phyloP scores from a whole-genome alignment of 2,888 invertebrate species.

The Drosophila kuntzei region DNA sequence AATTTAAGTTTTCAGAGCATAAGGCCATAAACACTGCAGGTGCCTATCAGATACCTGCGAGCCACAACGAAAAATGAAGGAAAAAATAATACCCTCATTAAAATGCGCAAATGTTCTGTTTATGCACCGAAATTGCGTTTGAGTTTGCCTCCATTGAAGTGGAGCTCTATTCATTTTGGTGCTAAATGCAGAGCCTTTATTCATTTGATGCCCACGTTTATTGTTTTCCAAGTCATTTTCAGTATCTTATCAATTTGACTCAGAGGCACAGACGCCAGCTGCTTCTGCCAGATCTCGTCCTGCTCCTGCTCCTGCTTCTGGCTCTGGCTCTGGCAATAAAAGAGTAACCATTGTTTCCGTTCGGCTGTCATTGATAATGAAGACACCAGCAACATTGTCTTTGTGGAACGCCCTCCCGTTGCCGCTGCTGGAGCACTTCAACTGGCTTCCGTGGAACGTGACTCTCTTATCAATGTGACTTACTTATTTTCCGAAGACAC shows the following conservation, averaged over 20 bases:
- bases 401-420: constrained; percentile 38
- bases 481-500: constrained; percentile 28
- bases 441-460: constrained; percentile 72
- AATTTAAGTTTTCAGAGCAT: constrained; percentile 9
- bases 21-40: constrained; percentile 33
- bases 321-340: constrained; percentile 62
- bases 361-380: constrained; percentile 82
- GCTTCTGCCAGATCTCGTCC: constrained; percentile 9
- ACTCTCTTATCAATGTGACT: constrained; percentile 83
- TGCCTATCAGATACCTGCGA: constrained; percentile 30
- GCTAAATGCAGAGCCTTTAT: constrained; percentile 65
- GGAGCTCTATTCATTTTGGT: constrained; percentile 53
- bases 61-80: not conserved
- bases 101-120: constrained; percentile 77
- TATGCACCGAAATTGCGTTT: constrained; percentile 69
- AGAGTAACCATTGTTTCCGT: constrained; percentile 79
- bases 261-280: constrained; percentile 59
- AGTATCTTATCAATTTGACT: constrained; percentile 80
- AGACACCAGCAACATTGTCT: constrained; percentile 80
- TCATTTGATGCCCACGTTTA: constrained; percentile 79
- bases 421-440: constrained; percentile 34
- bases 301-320: not conserved
- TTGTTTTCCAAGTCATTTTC: constrained; percentile 78
- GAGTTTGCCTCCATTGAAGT: constrained; percentile 37
- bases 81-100: constrained; percentile 66